These are phyloP conservation scores for Drosophila novamexicana DNA, from an alignment of 1,140 invertebrate genomes.

Conservation along the genomic window DNA sequence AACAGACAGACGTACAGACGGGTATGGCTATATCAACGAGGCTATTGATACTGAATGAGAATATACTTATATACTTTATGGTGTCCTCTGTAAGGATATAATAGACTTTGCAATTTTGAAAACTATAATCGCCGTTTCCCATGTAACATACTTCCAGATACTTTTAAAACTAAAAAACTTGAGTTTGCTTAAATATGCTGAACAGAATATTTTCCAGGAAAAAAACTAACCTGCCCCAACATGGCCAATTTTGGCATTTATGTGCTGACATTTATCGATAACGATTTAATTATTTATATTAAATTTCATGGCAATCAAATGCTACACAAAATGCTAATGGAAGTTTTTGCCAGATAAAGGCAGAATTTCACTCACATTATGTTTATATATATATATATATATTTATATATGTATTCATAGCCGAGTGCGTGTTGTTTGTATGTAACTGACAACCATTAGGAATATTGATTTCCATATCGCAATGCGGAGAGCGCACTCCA, in stretches of 20 bases:
- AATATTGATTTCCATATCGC: conserved; percentile 81
- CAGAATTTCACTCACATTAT: neutral
- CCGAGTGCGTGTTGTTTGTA: conserved; percentile 3
- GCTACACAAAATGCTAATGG: conserved; percentile 10
- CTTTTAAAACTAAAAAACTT: too few species aligned
- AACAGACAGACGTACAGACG: too few species aligned
- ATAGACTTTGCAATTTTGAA: too few species aligned
- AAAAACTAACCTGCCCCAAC: too few species aligned
- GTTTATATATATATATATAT: neutral
- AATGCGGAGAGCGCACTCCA: conserved; percentile 49
- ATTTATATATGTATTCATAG: conserved; percentile 1
- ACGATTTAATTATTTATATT: conserved; percentile 60
- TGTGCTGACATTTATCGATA: conserved; percentile 24
- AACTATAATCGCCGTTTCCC: too few species aligned
- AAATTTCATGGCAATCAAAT: conserved; percentile 50
- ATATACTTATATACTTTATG: too few species aligned
- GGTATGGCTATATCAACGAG: too few species aligned
- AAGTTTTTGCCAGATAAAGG: neutral
- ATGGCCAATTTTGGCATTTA: neutral
- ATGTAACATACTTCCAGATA: too few species aligned
- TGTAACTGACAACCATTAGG: conserved; percentile 73
- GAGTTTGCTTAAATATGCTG: too few species aligned
- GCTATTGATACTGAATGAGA: too few species aligned
- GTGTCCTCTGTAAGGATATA: too few species aligned
- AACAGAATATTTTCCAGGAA: neutral